Evolutionary conservation across 2,888 invertebrate genomes (phyloP).

Genomic region (Resseliella maxima): DNA sequence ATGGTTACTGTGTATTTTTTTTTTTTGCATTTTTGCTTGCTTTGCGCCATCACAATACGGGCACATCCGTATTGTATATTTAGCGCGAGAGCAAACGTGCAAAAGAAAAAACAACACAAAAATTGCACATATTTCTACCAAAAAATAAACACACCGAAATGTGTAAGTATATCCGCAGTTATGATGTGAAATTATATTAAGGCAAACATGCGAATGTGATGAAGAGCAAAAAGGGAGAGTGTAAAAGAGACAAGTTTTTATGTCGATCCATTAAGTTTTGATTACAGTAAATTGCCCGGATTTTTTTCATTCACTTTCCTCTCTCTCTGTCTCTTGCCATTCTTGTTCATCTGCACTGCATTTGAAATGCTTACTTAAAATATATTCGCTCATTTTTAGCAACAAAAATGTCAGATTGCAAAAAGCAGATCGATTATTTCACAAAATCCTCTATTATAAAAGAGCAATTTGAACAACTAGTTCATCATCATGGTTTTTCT

Average conservation of each 20-base stretch:
- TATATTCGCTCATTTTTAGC: background rate
- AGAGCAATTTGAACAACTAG: conserved; percentile 14
- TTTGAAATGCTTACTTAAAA: background rate
- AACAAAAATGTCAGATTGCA: background rate
- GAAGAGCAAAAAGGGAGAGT: background rate
- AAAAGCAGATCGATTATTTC: background rate
- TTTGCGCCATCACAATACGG: background rate
- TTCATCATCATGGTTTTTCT: conserved; percentile 13
- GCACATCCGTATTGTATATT: background rate
- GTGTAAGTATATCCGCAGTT: conserved; percentile 40
- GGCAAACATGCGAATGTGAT: too few species aligned
- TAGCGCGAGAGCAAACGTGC: background rate
- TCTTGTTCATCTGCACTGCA: background rate
- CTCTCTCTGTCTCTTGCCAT: background rate
- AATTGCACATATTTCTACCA: background rate
- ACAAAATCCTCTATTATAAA: background rate
- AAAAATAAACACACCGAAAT: conserved; percentile 11
- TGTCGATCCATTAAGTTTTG: conserved; percentile 48
- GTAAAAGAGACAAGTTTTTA: background rate
- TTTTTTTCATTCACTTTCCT: background rate
- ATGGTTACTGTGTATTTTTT: background rate
- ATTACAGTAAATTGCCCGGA: conserved; percentile 49
- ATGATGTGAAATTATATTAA: conserved; percentile 41
- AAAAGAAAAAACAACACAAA: background rate
- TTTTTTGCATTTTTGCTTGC: background rate